Evolutionary conservation across 2,113 vertebrate genomes (phyloP).

Genomic region (Actinemys pallida): DNA sequence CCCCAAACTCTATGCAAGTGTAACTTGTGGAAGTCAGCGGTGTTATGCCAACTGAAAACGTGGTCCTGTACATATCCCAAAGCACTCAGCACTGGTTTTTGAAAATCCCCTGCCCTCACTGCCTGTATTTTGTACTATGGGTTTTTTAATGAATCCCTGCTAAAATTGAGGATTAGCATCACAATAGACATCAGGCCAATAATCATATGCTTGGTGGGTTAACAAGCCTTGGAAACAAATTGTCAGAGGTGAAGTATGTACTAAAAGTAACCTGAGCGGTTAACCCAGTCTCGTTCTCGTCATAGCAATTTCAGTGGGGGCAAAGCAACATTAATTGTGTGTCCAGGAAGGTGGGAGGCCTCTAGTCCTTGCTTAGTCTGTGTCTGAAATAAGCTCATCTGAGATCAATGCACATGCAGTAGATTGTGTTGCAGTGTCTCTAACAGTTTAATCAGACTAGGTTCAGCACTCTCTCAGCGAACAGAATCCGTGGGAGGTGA

Average conservation of each 20-base stretch:
- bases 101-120: not conserved
- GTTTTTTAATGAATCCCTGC: not conserved
- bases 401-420: not conserved
- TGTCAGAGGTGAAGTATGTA: not conserved
- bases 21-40: not conserved
- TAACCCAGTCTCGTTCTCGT: not conserved
- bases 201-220: fast-evolving
- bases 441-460: not conserved
- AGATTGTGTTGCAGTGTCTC: not conserved
- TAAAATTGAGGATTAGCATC: not conserved
- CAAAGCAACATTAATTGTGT: not conserved
- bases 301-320: not conserved
- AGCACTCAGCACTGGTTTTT: not conserved
- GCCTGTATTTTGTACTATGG: not conserved
- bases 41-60: no score
- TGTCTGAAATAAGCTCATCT: not conserved
- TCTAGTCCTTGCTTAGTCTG: not conserved
- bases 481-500: not conserved
- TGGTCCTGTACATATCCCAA: not conserved
- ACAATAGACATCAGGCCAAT: not conserved
- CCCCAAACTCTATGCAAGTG: not conserved
- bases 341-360: not conserved
- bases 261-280: not conserved
- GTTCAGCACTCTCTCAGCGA: not conserved
- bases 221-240: not conserved